A percentile compares a stretch with the other conserved stretches of the same genome.
Conservation (phyloP, 1,140 invertebrate species). For the Anagrus nilaparvatae region DNA sequence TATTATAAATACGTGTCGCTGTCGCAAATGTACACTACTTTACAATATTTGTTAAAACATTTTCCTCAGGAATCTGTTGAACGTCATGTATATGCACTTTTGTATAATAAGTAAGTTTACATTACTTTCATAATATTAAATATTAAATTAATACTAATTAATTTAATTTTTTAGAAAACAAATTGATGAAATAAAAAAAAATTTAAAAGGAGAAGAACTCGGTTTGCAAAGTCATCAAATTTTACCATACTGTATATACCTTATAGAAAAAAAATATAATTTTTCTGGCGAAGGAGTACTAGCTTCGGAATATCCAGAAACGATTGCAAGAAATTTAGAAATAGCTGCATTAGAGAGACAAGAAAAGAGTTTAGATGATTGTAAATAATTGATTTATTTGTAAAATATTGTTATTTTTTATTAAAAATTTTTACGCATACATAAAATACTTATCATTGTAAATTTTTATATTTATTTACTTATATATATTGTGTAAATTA, state of each 20-base stretch:
- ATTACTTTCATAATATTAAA: constrained; percentile 1
- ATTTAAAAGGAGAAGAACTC: constrained; percentile 9
- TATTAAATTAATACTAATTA: neutral
- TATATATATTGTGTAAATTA: too few species aligned
- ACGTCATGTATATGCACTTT: constrained; percentile 42
- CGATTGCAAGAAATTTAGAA: too few species aligned
- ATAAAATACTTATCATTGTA: too few species aligned
- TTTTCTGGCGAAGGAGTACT: constrained; percentile 32
- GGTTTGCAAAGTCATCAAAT: constrained; percentile 17
- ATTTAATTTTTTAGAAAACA: constrained; percentile 12
- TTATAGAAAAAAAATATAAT: constrained; percentile 27
- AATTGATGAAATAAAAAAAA: constrained; percentile 13
- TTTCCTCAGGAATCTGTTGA: constrained; percentile 43
- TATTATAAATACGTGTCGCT: constrained; percentile 44
- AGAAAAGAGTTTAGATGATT: too few species aligned
- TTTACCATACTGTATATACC: constrained; percentile 30
- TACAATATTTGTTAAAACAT: constrained; percentile 35
- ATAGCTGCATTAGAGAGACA: too few species aligned
- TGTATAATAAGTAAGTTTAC: constrained; percentile 46
- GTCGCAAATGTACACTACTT: constrained; percentile 39
- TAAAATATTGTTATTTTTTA: too few species aligned
- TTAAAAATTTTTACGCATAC: too few species aligned
- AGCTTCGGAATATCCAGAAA: too few species aligned
- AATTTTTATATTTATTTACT: too few species aligned
- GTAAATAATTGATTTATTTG: too few species aligned